Conservation (phyloP, 2,113 vertebrate genomes). For the Sminthopsis crassicaudata region DNA sequence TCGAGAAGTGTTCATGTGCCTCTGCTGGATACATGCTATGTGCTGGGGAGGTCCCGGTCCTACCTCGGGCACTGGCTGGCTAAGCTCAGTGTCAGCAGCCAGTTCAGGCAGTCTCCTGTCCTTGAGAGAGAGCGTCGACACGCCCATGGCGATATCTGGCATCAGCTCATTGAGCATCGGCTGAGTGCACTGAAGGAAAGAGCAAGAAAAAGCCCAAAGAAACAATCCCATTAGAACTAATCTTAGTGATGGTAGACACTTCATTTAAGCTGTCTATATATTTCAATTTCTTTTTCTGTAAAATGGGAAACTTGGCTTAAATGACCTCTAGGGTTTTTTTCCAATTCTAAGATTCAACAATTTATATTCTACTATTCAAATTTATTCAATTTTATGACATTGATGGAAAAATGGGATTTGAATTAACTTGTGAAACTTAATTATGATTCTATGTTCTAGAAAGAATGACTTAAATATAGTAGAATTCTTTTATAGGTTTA, state of each 20-base stretch:
- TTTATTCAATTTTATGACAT: neutral
- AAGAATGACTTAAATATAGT: conserved; percentile 24
- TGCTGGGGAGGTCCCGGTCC: conserved; percentile 86
- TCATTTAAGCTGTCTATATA: neutral
- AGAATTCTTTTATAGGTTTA: neutral
- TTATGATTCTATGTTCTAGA: neutral
- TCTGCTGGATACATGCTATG: conserved; percentile 85
- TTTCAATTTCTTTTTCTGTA: neutral
- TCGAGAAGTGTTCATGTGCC: conserved; percentile 89
- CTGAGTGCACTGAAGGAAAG: conserved; percentile 88
- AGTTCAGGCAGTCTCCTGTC: conserved; percentile 94
- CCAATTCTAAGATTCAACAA: neutral
- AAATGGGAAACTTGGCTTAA: neutral
- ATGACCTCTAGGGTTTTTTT: neutral
- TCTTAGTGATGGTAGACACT: neutral
- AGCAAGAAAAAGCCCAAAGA: conserved; percentile 55
- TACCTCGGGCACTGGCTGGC: conserved; percentile 82
- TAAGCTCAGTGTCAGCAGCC: conserved; percentile 90
- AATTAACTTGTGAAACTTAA: neutral
- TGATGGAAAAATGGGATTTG: neutral
- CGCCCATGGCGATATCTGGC: conserved; percentile 98
- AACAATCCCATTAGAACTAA: neutral
- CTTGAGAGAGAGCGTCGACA: conserved; percentile 95
- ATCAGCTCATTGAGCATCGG: conserved; percentile 96
- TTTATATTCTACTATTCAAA: neutral